These are phyloP conservation scores for Apodemia mormo DNA, from an alignment of 2,888 invertebrate genomes.

Conservation along the genomic window DNA sequence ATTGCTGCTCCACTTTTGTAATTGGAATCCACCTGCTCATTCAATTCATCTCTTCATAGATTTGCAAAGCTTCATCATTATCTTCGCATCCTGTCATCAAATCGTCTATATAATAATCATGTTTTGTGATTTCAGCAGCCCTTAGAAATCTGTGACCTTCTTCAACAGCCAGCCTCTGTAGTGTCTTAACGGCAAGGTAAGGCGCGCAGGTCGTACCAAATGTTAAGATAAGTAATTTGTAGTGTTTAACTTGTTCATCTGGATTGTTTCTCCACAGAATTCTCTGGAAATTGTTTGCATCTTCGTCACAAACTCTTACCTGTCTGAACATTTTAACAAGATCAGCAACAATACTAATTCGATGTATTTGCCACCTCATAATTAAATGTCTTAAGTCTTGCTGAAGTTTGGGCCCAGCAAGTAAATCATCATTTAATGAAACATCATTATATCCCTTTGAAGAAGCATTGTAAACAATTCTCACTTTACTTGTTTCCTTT, in stretches of 20 bases:
- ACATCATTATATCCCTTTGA: neutral
- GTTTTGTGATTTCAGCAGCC: slow-evolving; percentile 20
- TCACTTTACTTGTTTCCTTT: neutral
- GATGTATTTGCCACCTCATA: slow-evolving; percentile 14
- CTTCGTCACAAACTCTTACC: neutral
- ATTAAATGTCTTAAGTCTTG: slow-evolving; percentile 1
- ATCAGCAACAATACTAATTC: slow-evolving; percentile 9
- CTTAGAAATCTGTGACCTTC: slow-evolving; percentile 26
- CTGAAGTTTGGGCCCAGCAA: slow-evolving; percentile 2
- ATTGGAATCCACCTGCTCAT: slow-evolving; percentile 40
- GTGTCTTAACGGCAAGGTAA: slow-evolving; percentile 33
- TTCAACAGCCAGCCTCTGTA: slow-evolving; percentile 34
- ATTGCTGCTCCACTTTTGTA: slow-evolving; percentile 40
- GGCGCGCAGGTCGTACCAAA: slow-evolving; percentile 35
- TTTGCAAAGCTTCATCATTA: slow-evolving; percentile 31
- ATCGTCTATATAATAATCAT: slow-evolving; percentile 38
- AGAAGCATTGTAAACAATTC: slow-evolving; percentile 7
- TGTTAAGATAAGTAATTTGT: slow-evolving; percentile 78
- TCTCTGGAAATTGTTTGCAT: neutral
- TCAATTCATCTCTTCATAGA: slow-evolving; percentile 38
- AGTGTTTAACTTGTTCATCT: neutral
- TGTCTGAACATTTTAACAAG: slow-evolving; percentile 6
- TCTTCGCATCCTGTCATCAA: slow-evolving; percentile 35
- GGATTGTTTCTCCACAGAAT: neutral
- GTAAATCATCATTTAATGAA: slow-evolving; percentile 10